Conservation (phyloP, 37 sponge, comb jelly and placozoan species). For the Chondrilla cf. caribensis region DNA sequence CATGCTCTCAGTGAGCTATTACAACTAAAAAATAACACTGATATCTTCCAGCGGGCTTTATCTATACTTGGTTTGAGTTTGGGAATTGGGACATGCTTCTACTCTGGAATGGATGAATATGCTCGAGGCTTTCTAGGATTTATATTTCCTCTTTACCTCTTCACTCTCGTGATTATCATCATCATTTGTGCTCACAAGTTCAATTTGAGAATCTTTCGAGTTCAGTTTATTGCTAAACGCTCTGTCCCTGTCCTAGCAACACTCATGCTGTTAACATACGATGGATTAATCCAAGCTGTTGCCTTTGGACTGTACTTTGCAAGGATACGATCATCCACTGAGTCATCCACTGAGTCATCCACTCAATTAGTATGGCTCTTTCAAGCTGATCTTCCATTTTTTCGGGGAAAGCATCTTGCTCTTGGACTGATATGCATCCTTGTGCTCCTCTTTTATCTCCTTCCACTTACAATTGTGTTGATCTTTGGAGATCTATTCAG, state of each 20-base stretch:
- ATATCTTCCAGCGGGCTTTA: no score
- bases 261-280: slow-evolving; percentile 26
- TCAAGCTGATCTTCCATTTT: not conserved
- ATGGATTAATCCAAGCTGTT: not conserved
- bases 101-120: not conserved
- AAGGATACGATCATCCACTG: not conserved
- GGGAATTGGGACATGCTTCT: not conserved
- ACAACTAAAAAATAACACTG: not conserved
- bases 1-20: not conserved
- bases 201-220: not conserved
- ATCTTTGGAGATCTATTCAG: slow-evolving; percentile 1
- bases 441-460: not conserved
- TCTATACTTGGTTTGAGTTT: no score
- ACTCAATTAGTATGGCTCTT: not conserved
- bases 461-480: not conserved
- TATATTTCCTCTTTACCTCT: slow-evolving; percentile 27
- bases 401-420: not conserved
- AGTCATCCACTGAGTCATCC: not conserved
- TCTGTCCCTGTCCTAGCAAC: slow-evolving; percentile 38
- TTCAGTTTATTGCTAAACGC: not conserved
- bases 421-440: not conserved
- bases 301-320: not conserved
- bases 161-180: slow-evolving; percentile 31
- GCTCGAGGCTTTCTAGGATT: not conserved
- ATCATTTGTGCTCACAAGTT: slow-evolving; percentile 8